Conservation (phyloP, 2,888 invertebrate genomes). For the Acrobasis repandana region DNA sequence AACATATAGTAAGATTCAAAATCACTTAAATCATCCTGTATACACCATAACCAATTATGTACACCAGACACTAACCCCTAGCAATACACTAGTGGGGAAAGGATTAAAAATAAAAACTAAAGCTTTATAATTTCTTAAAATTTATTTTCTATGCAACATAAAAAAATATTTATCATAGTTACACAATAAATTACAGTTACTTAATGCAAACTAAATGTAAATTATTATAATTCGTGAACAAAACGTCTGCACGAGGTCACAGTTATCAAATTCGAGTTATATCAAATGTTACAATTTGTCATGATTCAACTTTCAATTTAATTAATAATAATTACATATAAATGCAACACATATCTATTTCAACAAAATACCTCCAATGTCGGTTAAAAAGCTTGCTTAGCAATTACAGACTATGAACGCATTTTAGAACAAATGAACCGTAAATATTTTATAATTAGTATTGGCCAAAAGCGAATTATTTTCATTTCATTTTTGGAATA, state of each 20-base stretch:
- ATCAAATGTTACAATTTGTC: slow-evolving; percentile 57
- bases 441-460: background rate
- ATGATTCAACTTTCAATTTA: slow-evolving; percentile 49
- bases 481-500: background rate
- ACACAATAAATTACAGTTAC: slow-evolving; percentile 81
- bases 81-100: background rate
- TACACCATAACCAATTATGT: no score
- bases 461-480: background rate
- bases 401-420: slow-evolving; percentile 37
- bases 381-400: slow-evolving; percentile 59
- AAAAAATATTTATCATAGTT: slow-evolving; percentile 83
- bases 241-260: slow-evolving; percentile 55
- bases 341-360: slow-evolving; percentile 60
- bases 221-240: slow-evolving; percentile 71
- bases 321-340: slow-evolving; percentile 39
- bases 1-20: no score
- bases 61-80: no score
- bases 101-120: slow-evolving; percentile 9
- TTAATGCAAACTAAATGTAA: slow-evolving; percentile 77
- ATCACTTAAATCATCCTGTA: no score
- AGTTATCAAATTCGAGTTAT: slow-evolving; percentile 39
- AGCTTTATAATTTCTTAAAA: slow-evolving; percentile 72
- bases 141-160: slow-evolving; percentile 84
- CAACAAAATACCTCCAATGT: slow-evolving; percentile 53
- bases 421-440: slow-evolving; percentile 12